Percentiles rank a stretch among this genome's conserved stretches.
phyloP scores from a whole-genome alignment of 53 echinoderm and acorn worm species.

The Holothuria scabra region DNA sequence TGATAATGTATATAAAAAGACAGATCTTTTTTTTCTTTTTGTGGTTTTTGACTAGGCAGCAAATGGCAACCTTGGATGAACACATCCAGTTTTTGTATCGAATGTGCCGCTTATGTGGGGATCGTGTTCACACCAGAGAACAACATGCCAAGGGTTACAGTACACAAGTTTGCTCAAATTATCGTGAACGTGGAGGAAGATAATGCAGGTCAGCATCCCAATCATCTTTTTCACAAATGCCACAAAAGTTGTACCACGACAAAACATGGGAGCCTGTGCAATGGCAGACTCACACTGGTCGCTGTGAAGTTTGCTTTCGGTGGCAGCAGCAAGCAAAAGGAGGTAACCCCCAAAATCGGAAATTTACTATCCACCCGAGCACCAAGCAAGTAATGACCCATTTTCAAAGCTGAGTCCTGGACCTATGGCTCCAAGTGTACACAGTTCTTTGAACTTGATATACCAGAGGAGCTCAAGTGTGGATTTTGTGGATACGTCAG shows the following conservation, averaged over 20 bases:
- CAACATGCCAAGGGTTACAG: conserved; percentile 11
- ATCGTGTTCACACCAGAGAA: not conserved
- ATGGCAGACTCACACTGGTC: not conserved
- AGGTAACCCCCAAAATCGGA: not conserved
- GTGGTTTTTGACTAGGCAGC: too few species aligned
- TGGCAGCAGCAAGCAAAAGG: not conserved
- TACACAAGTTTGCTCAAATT: not conserved
- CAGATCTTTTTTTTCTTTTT: too few species aligned
- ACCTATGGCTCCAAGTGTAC: not conserved
- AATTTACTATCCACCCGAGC: not conserved
- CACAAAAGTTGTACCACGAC: not conserved
- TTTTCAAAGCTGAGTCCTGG: not conserved
- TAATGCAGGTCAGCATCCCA: not conserved
- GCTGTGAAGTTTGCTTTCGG: not conserved
- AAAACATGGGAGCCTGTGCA: not conserved
- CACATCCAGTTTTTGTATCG: not conserved
- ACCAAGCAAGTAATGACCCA: not conserved
- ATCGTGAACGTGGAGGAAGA: not conserved
- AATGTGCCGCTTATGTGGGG: conserved; percentile 20
- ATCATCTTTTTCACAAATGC: not conserved
- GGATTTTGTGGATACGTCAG: not conserved
- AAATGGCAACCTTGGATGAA: conserved; percentile 30
- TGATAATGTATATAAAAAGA: too few species aligned
- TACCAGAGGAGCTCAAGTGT: not conserved
- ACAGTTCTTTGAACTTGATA: not conserved